Evolutionary conservation across 2,797 vertebrate species (phyloP), one percentile per base, ranked within the genome.

Genomic region (Neosilurus hyrtlii): DNA sequence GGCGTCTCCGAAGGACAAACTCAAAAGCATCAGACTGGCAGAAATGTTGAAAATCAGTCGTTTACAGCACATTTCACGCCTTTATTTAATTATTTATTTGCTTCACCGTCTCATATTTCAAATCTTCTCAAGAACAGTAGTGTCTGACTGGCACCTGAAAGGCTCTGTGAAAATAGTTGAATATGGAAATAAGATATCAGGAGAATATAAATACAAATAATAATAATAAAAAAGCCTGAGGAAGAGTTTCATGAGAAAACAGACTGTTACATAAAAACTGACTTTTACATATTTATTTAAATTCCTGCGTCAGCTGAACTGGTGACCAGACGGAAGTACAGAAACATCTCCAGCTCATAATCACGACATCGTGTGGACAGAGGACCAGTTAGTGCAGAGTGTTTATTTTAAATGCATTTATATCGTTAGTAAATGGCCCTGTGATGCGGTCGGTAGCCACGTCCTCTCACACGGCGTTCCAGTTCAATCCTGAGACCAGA

Each of bases 51-150:
- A 51, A 63, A 78, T 63, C 61, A 52, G 37, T n/a, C 61, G 18
- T 65, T 63, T 51, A 16, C 59, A 51, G 15, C 61, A 78, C 59
- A 61, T 76, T 61, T 76, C 74, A 76, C 15, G 56, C 74, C 61
- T 76, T 78, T 78, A 79, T 49, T 68, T 70, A 30, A n/a, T 22
- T 49, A 43, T 43, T 43, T 43, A 43, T 43, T 43, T 43, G 8
- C 43, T 43, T 43, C 43, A 37, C 66, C 15, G 14, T 78, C 75
- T 83, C 56, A 15, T 52, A 61, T 83, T 83, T 82, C 73, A 77
- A 76, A 74, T 63, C 80, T 66, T 35, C 57, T 66, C 14, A 0
- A 12, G 43, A 72, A 82, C 65, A 83, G 70, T 51, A 61, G 59
- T 20, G 20, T 10, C 67, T 79, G 65, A 54, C 24, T 51, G 76